Conservation (phyloP, 2,888 invertebrate genomes). For the Callimorpha dominula region DNA sequence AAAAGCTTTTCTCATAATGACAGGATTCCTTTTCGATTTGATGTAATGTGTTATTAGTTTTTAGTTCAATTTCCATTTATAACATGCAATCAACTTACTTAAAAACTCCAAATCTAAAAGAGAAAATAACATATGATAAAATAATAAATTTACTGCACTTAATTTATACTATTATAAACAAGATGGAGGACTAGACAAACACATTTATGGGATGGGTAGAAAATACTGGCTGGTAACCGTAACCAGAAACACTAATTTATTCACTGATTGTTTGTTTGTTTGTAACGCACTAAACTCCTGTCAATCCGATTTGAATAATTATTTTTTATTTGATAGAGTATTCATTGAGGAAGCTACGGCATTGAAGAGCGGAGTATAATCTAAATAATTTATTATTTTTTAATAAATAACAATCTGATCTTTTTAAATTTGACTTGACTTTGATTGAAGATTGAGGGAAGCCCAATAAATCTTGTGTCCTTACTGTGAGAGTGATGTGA, state of each 20-base stretch:
- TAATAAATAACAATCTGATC: too few relatives aligned
- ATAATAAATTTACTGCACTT: neutral
- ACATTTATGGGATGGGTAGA: neutral
- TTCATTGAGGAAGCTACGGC: too few relatives aligned
- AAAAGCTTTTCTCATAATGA: neutral
- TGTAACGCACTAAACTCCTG: too few relatives aligned
- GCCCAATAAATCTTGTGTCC: too few relatives aligned
- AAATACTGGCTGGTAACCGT: neutral
- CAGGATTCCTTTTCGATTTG: neutral
- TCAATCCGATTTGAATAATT: too few relatives aligned
- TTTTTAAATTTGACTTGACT: too few relatives aligned
- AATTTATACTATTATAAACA: neutral
- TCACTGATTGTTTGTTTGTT: too few relatives aligned
- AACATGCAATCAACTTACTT: constrained; percentile 58
- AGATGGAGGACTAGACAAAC: neutral
- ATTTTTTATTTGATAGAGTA: too few relatives aligned
- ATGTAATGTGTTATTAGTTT: constrained; percentile 8
- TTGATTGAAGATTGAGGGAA: too few relatives aligned
- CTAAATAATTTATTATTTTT: too few relatives aligned
- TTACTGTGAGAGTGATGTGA: too few relatives aligned
- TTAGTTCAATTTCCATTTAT: constrained; percentile 35
- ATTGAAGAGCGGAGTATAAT: too few relatives aligned
- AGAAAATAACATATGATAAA: constrained; percentile 32
- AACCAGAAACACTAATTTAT: neutral
- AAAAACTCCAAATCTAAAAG: constrained; percentile 67